Percentiles rank a stretch among this genome's conserved stretches.
phyloP scores from a whole-genome alignment of 2,113 vertebrate species.

The Phainopepla nitens region DNA sequence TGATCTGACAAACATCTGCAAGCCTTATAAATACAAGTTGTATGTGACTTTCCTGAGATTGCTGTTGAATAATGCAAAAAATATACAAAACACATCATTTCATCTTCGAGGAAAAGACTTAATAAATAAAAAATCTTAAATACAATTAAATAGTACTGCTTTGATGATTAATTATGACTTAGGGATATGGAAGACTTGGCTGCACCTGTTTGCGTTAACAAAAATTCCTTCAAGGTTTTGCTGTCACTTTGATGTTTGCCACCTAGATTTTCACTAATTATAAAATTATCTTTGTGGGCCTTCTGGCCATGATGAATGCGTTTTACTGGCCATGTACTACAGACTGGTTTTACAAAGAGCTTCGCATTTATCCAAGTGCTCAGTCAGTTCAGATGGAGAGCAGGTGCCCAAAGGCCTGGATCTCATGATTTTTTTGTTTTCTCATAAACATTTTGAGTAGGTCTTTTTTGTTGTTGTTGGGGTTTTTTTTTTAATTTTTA shows the following conservation, averaged over 20 bases:
- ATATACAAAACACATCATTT: background rate
- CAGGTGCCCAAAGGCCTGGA: background rate
- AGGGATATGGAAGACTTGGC: background rate
- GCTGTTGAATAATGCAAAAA: background rate
- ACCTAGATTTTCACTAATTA: background rate
- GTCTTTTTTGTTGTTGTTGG: background rate
- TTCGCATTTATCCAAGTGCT: background rate
- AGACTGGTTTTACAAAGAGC: background rate
- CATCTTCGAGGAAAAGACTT: background rate
- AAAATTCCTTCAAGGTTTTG: background rate
- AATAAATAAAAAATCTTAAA: background rate
- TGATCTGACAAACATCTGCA: slow-evolving; percentile 30
- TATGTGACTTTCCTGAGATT: background rate
- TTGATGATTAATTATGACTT: background rate
- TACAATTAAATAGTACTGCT: background rate
- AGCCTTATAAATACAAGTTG: background rate
- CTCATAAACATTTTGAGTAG: background rate
- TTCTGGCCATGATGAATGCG: background rate
- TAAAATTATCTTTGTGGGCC: background rate
- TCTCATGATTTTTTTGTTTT: background rate
- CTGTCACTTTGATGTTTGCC: background rate
- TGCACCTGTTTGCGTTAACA: background rate
- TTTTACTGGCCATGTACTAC: background rate
- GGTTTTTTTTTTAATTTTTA: background rate
- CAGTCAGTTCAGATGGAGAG: background rate